Conservation (phyloP, 2,797 vertebrate species). For the Arrhamphus sclerolepis region DNA sequence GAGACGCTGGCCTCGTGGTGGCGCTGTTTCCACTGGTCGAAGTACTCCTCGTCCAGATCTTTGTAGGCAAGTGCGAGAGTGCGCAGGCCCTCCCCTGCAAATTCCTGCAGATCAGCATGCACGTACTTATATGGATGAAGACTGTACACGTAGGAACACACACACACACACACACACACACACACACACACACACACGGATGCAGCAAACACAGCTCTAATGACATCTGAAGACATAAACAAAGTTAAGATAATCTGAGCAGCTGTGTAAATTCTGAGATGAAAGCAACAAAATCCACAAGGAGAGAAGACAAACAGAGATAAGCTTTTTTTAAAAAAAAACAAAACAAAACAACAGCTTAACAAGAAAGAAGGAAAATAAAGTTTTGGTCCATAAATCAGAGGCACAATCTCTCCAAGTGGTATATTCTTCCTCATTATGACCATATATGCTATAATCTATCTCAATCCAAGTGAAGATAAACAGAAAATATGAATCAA, state of each 20-base stretch:
- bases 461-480: no score
- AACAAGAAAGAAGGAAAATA: no score
- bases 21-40: constrained; percentile 83
- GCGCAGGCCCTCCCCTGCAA: constrained; percentile 91
- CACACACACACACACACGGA: constrained; percentile 3
- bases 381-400: no score
- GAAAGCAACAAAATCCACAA: background rate
- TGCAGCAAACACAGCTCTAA: background rate
- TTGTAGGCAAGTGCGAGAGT: constrained; percentile 91
- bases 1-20: constrained; percentile 86
- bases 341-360: no score
- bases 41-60: constrained; percentile 86
- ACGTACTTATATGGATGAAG: constrained; percentile 16
- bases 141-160: background rate
- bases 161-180: constrained; percentile 14
- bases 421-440: no score
- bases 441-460: no score
- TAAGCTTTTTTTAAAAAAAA: background rate
- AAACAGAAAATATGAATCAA: no score
- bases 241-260: background rate
- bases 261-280: background rate
- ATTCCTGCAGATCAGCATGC: constrained; percentile 83
- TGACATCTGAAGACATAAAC: constrained; percentile 5
- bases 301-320: background rate
- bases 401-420: no score